Conservation (phyloP, 2,797 vertebrate genomes). For the Anabas testudineus region DNA sequence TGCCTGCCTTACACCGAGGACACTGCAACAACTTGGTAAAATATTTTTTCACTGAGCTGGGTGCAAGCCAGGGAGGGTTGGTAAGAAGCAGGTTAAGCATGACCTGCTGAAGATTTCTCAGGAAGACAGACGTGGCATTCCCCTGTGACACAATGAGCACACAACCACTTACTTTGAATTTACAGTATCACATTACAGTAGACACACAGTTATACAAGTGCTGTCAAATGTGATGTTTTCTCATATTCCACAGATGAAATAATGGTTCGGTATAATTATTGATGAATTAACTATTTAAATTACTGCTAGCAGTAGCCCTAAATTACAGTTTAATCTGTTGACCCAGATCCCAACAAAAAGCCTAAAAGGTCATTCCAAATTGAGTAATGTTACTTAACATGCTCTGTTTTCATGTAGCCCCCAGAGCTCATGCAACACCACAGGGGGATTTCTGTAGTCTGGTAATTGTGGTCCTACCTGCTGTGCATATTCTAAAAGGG, state of each 20-base stretch:
- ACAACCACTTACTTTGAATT: not conserved
- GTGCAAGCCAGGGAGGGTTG: slow-evolving; percentile 89
- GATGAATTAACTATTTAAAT: not conserved
- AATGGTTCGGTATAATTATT: too few relatives aligned
- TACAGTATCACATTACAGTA: not conserved
- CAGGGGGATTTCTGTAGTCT: slow-evolving; percentile 17
- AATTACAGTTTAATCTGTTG: slow-evolving; percentile 7
- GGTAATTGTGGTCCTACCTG: slow-evolving; percentile 82
- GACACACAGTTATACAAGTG: not conserved
- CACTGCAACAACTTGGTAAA: slow-evolving; percentile 90
- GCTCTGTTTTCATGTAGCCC: slow-evolving; percentile 4
- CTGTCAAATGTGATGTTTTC: too few relatives aligned
- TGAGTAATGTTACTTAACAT: slow-evolving; percentile 6
- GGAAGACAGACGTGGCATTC: slow-evolving; percentile 74
- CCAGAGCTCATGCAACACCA: slow-evolving; percentile 20
- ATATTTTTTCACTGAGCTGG: slow-evolving; percentile 80
- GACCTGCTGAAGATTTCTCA: slow-evolving; percentile 79
- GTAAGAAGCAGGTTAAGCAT: slow-evolving; percentile 82
- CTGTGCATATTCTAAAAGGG: slow-evolving; percentile 87
- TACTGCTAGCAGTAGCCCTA: not conserved
- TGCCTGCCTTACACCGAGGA: slow-evolving; percentile 79
- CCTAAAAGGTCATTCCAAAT: not conserved
- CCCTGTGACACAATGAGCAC: slow-evolving; percentile 71
- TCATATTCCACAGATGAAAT: not conserved
- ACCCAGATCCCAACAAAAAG: not conserved